Conservation (phyloP, 2,888 invertebrate genomes). For the Scaptomyza tumidula region DNA sequence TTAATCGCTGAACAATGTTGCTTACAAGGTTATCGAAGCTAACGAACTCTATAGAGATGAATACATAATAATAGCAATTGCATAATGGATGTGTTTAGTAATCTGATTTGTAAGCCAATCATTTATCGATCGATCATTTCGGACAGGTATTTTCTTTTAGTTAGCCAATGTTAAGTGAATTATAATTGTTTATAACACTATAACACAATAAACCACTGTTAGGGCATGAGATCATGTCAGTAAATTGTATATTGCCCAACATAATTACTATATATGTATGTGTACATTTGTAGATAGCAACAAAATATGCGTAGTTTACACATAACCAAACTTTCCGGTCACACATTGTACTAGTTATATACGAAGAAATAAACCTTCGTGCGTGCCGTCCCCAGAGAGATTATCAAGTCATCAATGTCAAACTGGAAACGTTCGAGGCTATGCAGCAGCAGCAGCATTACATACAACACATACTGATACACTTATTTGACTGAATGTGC, state of each 20-base stretch:
- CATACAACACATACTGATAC: conserved; percentile 29
- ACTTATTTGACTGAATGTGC: background rate
- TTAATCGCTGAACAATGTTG: background rate
- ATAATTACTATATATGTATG: conserved; percentile 16
- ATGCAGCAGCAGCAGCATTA: conserved; percentile 35
- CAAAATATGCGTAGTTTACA: conserved; percentile 15
- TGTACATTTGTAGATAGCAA: conserved; percentile 26
- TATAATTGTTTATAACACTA: background rate
- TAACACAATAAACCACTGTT: background rate
- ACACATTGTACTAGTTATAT: conserved; percentile 11
- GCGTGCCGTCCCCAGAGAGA: conserved; percentile 40
- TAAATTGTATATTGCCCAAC: conserved; percentile 35
- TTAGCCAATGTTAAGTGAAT: background rate
- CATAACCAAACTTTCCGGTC: conserved; percentile 43
- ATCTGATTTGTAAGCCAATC: background rate
- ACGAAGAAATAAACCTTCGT: conserved; percentile 16
- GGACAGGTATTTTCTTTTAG: background rate
- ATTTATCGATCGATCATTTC: background rate
- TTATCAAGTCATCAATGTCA: conserved; percentile 58
- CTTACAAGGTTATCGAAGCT: background rate
- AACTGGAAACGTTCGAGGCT: conserved; percentile 41
- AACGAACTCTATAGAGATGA: too few species aligned
- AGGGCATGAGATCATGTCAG: conserved; percentile 3
- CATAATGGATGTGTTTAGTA: background rate
- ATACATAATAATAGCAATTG: too few species aligned